Base-by-base conservation (phyloP, 2,888 invertebrate species). In the Shargacucullia verbasci region DNA sequence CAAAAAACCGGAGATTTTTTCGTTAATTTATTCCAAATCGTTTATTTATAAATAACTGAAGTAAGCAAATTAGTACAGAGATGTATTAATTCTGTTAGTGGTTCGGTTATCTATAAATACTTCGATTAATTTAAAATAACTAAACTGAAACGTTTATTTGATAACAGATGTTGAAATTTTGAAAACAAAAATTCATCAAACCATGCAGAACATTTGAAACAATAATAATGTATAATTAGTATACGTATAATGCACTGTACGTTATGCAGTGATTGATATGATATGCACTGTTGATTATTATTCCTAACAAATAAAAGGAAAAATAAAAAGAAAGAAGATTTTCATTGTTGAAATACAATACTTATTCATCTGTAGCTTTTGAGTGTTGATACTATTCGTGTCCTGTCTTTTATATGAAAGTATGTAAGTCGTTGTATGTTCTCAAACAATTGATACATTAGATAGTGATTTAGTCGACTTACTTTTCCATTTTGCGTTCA, bases 401-500 rank as follows among this genome's bases (percentile, higher is more conserved):
- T 8, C 20, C 25, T 15, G 11, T 38, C 15, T 37, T 14, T 33
- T 11, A 31, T 31, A 3, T 33, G 6, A 12, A 10, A 37, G 12
- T 12, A 12, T 14, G 37, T 37, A 12, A 14, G 2, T 37, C 37
- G 3, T 14, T 29, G 9, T 29, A 9, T 29, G 9, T 29, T 29
- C 7, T 29, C 7, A 27, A 5, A 5, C 27, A 3, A 29, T 9
- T 29, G 8, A 27, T 7, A 15, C 20, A 34, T 11, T 4, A 29
- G 6, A 10, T 6, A 37, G 11, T 44, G 4, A n/a, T 0, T 33
- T 34, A 2, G 0, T 43, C 34, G 37, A 95, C 96, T 95, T 89
- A 97, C 97, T 96, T 97, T 89, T 97, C 97, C 87, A 97, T 94
- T 87, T 97, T 97, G 82, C 96, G 95, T 81, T 97, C 96, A 73